Evolutionary conservation across 2,888 invertebrate species (phyloP).

Genomic region (Nemurella pictetii): DNA sequence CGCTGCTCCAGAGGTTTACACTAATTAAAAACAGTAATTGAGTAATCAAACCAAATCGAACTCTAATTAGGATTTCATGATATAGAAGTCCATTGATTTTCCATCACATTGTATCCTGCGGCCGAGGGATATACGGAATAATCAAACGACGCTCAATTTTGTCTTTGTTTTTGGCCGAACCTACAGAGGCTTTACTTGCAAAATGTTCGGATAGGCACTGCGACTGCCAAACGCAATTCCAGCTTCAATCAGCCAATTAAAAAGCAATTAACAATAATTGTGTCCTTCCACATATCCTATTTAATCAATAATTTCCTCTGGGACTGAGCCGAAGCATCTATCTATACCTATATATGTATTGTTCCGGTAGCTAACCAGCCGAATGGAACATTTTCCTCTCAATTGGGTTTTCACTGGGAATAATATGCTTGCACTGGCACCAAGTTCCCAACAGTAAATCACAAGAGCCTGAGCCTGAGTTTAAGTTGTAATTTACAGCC

Average conservation of each 20-base stretch:
- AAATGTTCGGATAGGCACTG: background rate
- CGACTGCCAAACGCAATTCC: background rate
- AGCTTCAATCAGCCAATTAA: constrained; percentile 24
- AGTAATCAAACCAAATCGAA: background rate
- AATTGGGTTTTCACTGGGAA: constrained; percentile 19
- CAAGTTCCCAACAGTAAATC: constrained; percentile 4
- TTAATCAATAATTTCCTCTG: constrained; percentile 30
- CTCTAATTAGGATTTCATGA: background rate
- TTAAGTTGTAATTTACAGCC: constrained; percentile 8
- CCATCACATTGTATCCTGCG: no score
- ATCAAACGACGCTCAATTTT: background rate
- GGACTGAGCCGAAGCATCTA: background rate
- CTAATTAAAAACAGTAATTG: background rate
- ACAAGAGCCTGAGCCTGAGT: constrained; percentile 1
- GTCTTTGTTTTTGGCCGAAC: background rate
- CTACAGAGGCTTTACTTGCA: background rate
- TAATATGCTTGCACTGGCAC: constrained; percentile 14
- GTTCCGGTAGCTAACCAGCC: constrained; percentile 8
- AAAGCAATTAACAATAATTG: constrained; percentile 28
- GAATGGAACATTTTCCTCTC: constrained; percentile 25
- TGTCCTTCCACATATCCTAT: constrained; percentile 29
- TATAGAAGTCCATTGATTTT: no score
- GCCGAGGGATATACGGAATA: no score
- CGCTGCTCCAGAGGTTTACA: background rate
- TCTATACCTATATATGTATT: background rate